Evolutionary conservation across 2,888 invertebrate species (phyloP).

Genomic region (Chaetogeoica ovagalla): DNA sequence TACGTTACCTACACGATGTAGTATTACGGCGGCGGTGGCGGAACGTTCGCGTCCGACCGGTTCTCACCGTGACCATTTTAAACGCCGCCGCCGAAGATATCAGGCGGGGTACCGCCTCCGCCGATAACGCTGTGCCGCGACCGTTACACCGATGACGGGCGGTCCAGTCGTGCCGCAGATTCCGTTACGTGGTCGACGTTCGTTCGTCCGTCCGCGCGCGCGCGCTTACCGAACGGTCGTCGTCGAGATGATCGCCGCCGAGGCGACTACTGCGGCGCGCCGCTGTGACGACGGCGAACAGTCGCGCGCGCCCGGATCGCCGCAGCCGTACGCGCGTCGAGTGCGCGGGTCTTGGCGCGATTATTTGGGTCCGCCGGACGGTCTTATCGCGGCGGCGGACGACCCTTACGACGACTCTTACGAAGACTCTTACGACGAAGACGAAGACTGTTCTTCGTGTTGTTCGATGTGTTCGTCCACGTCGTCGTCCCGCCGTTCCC

Average conservation of each 20-base stretch:
- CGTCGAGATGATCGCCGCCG: neutral
- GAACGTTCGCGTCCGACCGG: conserved; percentile 35
- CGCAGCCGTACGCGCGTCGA: conserved; percentile 55
- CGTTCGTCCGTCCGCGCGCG: neutral
- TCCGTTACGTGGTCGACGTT: conserved; percentile 41
- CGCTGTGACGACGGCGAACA: conserved; percentile 45
- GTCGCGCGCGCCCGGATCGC: conserved; percentile 57
- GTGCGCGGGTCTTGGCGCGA: conserved; percentile 59
- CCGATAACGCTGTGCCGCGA: conserved; percentile 29
- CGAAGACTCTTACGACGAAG: conserved; percentile 39
- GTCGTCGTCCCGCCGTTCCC: conserved; percentile 55
- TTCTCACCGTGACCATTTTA: conserved; percentile 47
- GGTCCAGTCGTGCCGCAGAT: conserved; percentile 43
- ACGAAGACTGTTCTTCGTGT: conserved; percentile 62
- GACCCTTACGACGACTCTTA: conserved; percentile 15
- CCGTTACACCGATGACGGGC: neutral
- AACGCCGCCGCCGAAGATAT: conserved; percentile 31
- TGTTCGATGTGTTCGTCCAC: conserved; percentile 62
- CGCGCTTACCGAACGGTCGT: too few relatives aligned
- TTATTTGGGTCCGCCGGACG: conserved; percentile 57
- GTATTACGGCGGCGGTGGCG: neutral
- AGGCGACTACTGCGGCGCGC: neutral
- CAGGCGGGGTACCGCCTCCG: conserved; percentile 29
- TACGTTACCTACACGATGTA: too few relatives aligned
- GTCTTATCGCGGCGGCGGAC: conserved; percentile 54